These are phyloP conservation scores for Tenthredo livida DNA, from an alignment of 2,888 invertebrate genomes.

Conservation along the genomic window DNA sequence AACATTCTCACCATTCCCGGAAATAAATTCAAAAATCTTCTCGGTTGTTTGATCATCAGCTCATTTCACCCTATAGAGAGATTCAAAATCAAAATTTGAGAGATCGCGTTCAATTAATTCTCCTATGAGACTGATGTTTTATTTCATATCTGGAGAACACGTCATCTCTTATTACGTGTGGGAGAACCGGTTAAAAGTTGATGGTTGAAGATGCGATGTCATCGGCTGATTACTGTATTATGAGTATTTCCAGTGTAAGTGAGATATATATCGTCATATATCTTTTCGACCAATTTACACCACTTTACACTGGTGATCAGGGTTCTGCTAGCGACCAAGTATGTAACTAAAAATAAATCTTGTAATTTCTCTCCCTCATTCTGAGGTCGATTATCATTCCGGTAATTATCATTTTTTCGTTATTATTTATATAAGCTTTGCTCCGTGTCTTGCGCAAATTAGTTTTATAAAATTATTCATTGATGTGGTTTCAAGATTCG, in stretches of 20 bases:
- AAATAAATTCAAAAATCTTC: background rate
- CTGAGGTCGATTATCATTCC: background rate
- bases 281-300: conserved; percentile 22
- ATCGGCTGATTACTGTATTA: conserved; percentile 35
- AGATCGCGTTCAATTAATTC: background rate
- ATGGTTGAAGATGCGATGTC: conserved; percentile 13
- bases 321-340: background rate
- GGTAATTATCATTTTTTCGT: background rate
- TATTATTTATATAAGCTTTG: background rate
- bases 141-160: conserved; percentile 2
- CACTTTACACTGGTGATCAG: background rate
- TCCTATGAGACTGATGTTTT: background rate
- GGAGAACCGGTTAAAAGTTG: conserved; percentile 25
- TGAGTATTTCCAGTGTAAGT: background rate
- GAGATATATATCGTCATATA: conserved; percentile 14
- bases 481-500: background rate
- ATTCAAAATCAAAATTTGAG: background rate
- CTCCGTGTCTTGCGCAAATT: background rate
- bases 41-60: background rate
- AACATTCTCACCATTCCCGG: background rate
- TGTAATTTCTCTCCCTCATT: background rate
- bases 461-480: background rate
- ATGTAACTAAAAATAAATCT: background rate
- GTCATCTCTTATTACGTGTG: conserved; percentile 26
- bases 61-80: background rate